Evolutionary conservation across 1,140 invertebrate genomes (phyloP), one percentile per base, ranked within the genome.

Genomic region (Drosophila funebris): DNA sequence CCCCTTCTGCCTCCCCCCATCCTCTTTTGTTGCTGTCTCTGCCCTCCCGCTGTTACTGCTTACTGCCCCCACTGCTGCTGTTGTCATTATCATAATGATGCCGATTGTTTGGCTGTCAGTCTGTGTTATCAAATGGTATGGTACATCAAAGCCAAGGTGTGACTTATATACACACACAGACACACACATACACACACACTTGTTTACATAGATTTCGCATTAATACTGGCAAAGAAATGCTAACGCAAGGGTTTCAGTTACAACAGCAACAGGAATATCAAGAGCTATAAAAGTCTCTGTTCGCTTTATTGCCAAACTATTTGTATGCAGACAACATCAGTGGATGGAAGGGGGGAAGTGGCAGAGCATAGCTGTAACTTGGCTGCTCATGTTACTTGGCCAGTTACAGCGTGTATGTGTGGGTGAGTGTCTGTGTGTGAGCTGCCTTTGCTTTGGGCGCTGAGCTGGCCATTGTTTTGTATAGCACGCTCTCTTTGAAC

Each of bases 21-120:
- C 8, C 2, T 2, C 22, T 24, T 36, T 36, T 36, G 31, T 33
- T 33, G 31, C 31, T 36, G n/a, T n/a, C n/a, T n/a, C n/a, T n/a
- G n/a, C n/a, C n/a, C n/a, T n/a, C n/a, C n/a, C n/a, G 31, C 33
- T 36, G 1, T 36, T 36, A n/a, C 13, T 36, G 33, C 5, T 27
- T 27, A 27, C 13, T 16, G 4, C 16, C 16, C 7, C 14, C 4
- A 8, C 36, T 39, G 36, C 14, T 33, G 13, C 36, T 8, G 39
- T 60, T 58, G 50, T 37, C 73, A 77, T 84, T 79, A 79, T 63
- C 73, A 76, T 80, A 84, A 84, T 74, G 76, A 69, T 72, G 46
- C 24, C 48, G 62, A 29, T 71, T 56, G 18, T 43, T 53, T 31
- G 41, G 18, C 33, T 33, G 33, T 33, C 69, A 48, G 14, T 50